A percentile compares a stretch with the other conserved stretches of the same genome.
Conservation (phyloP, 2,113 vertebrate genomes). For the Amazona guildingii region DNA sequence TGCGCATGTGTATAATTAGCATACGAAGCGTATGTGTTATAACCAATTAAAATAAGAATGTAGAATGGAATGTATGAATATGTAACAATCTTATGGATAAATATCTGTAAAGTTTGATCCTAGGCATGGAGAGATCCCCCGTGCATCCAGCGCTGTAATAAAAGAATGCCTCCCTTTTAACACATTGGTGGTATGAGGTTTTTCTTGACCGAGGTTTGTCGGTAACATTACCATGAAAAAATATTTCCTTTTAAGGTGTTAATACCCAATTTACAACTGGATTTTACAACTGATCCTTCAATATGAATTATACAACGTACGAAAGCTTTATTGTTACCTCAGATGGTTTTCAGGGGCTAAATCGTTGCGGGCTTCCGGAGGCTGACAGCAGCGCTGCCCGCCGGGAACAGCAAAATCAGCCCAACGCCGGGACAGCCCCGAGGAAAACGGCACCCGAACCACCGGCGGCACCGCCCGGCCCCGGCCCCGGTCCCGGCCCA, state of each 20-base stretch:
- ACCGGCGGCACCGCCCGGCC: no score
- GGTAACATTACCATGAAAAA: not conserved
- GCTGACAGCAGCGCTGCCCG: not conserved
- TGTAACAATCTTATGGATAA: no score
- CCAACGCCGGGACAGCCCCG: not conserved
- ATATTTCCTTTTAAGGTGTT: not conserved
- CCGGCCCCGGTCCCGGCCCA: not conserved
- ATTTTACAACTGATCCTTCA: not conserved
- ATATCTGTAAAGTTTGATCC: no score
- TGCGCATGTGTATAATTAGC: no score
- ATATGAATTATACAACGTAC: accelerated
- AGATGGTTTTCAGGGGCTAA: not conserved
- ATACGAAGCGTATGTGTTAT: no score
- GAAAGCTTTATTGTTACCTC: not conserved
- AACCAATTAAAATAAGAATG: no score
- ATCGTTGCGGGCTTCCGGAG: not conserved
- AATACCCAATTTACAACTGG: not conserved
- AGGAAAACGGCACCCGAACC: not conserved
- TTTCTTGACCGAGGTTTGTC: no score
- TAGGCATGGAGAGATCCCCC: no score
- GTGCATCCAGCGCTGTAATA: no score
- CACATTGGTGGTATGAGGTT: no score
- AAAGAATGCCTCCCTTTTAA: no score
- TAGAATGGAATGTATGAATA: no score
- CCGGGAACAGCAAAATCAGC: not conserved